These are phyloP conservation scores for Augochlorella aurata DNA, from an alignment of 2,888 invertebrate species.

Conservation along the genomic window DNA sequence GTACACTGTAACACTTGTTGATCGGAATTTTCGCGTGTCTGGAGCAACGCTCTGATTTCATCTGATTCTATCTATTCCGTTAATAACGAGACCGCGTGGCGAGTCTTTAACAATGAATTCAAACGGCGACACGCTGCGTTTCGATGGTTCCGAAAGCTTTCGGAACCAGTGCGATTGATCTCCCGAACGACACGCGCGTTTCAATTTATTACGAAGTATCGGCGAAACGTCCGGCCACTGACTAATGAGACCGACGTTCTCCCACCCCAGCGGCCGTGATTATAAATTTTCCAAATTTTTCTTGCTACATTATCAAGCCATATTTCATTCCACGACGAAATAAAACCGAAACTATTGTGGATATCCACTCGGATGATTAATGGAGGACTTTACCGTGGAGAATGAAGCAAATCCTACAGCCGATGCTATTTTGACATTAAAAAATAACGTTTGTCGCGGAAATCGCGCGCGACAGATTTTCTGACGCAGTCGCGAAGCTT, in stretches of 20 bases:
- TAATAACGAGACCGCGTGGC: background rate
- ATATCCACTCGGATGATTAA: slow-evolving; percentile 2
- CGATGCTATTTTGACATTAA: background rate
- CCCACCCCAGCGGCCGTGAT: background rate
- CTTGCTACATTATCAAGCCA: background rate
- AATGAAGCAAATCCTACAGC: background rate
- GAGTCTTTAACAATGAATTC: background rate
- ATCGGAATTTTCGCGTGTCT: slow-evolving; percentile 19
- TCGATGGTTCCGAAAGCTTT: background rate
- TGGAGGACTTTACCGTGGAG: background rate
- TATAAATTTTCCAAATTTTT: slow-evolving; percentile 35
- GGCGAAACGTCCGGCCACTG: slow-evolving; percentile 20
- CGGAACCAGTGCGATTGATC: background rate
- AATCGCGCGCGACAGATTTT: background rate
- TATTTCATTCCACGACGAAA: slow-evolving; percentile 20
- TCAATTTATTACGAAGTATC: slow-evolving; percentile 30
- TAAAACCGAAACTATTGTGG: slow-evolving; percentile 9
- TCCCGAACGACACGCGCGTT: slow-evolving; percentile 2
- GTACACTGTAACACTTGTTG: slow-evolving; percentile 39
- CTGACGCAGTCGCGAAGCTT: background rate
- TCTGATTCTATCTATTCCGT: background rate
- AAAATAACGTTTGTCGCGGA: background rate
- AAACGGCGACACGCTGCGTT: background rate
- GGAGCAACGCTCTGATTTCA: background rate
- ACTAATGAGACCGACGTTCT: slow-evolving; percentile 12